These are phyloP conservation scores for Iselma pallidipennis DNA, from an alignment of 2,888 invertebrate genomes.

Conservation along the genomic window DNA sequence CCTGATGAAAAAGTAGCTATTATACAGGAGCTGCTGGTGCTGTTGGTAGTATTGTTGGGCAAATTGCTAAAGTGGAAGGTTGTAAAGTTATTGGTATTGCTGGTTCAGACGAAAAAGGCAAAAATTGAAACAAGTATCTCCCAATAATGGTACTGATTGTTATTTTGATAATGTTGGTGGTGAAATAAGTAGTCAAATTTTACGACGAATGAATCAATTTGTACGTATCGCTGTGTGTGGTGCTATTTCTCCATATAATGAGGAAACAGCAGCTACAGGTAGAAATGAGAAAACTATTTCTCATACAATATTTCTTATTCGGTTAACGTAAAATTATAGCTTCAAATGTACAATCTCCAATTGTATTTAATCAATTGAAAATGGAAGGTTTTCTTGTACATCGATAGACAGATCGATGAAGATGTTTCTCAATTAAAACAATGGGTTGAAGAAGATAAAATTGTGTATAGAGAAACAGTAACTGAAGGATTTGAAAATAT, in stretches of 20 bases:
- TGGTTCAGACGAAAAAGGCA: conserved; percentile 70
- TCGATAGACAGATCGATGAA: conserved; percentile 58
- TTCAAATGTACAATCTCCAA: conserved; percentile 10
- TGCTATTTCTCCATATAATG: conserved; percentile 68
- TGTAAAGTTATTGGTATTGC: conserved; percentile 72
- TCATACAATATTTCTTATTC: not conserved
- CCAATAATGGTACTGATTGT: conserved; percentile 71
- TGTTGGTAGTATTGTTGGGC: no score
- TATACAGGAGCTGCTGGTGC: conserved; percentile 73
- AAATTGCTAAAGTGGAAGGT: conserved; percentile 73
- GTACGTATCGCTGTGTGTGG: conserved; percentile 72
- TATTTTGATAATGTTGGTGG: conserved; percentile 80
- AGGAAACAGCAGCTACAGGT: conserved; percentile 34
- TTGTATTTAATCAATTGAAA: conserved; percentile 32
- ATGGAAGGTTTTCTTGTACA: conserved; percentile 40
- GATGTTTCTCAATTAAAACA: conserved; percentile 66
- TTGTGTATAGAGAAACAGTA: conserved; percentile 70
- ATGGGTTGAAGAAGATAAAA: conserved; percentile 70
- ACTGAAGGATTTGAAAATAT: conserved; percentile 65
- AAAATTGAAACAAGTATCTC: conserved; percentile 63
- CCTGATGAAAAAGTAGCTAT: conserved; percentile 73
- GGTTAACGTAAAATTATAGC: conserved; percentile 12
- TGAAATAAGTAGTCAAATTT: conserved; percentile 64
- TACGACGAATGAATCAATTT: conserved; percentile 65
- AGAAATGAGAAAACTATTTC: not conserved